Base-by-base conservation (phyloP, 2,888 invertebrate species). In the Polydrusus tereticollis region DNA sequence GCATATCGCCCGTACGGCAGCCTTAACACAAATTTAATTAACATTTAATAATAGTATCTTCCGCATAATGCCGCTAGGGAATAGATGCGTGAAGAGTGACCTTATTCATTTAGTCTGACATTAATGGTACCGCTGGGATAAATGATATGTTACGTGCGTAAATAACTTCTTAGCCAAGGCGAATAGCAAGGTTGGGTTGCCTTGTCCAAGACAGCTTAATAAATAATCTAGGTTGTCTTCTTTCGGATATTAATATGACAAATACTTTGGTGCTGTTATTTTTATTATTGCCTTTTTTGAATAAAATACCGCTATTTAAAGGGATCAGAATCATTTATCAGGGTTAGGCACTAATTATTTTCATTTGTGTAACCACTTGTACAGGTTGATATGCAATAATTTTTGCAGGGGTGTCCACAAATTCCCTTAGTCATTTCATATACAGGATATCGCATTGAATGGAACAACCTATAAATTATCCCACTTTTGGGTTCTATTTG, bases 61-160 rank as follows among this genome's bases (percentile, higher is more conserved):
- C 50, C 50, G 50, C 14, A 23, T 50, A 50, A 12, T 1, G 50
- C 50, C 21, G 23, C 50, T 0, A 50, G n/a, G 5, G 36, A 2
- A 18, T 21, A n/a, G 2, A 16, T 45, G n/a, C 20, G 12, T 18
- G 50, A 50, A 50, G 23, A 50, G 50, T 50, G 50, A 23, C 14
- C 50, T 50, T 50, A 50, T 50, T 50, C 50, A 50, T 50, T 50
- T 50, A 14, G 23, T 23, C 45, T 50, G 50, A 50, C 50, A 14
- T 45, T 45, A 45, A 45, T 45, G 20, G 45, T 18, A 45, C 45
- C 45, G 45, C 50, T n/a, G 50, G 10, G 23, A 23, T 23, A 47
- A 50, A 23, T 50, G 26, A 50, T 50, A 50, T n/a, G 50, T 23
- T 50, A 50, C 14, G 21, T 21, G 47, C 21, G 12, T 20, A 47